Base-by-base conservation (phyloP, 2,797 vertebrate genomes). In the Anguilla obscura region DNA sequence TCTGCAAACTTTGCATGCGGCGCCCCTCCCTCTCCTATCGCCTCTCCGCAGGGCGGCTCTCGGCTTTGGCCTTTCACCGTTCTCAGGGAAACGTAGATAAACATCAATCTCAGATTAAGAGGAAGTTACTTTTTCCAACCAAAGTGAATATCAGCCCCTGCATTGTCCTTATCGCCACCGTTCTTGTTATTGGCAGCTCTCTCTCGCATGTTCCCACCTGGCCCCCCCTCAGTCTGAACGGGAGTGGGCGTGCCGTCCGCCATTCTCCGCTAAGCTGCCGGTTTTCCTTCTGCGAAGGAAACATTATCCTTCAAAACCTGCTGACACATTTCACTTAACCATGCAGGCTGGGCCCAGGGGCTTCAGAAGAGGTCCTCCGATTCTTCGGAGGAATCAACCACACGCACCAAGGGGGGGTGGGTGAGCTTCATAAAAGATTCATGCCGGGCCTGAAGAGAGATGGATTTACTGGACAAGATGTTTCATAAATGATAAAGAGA, bases 341-440 rank as follows among this genome's bases (percentile, higher is more conserved):
- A n/a, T 12, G 45, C 12, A 27, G 45, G 50, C 33, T 24, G 21
- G 3, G 69, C 12, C 86, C 76, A 87, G 76, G 60, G 66, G 76
- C 79, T 50, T 66, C 84, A 79, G 4, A 74, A 83, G 74, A 85
- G n/a, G 40, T 82, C 48, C 60, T 50, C 21, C n/a, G 45, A 21
- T 36, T 36, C 56, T 52, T 2, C 45, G 24, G 60, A 74, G 18
- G 27, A 63, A 50, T 24, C 54, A 74, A 69, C 36, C 85, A 40
- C 33, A 63, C 45, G n/a, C 76, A 24, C 14, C 45, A 8, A 27
- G 63, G 27, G 12, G 84, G 30, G 10, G 24, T 9, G 48, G 33
- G 60, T 71, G 21, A 3, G n/a, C 40, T 63, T 87, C 21, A 56
- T 86, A 36, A 87, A 89, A 88, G 82, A 88, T 90, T 85, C 54